Evolutionary conservation across 2,888 invertebrate species (phyloP).

Genomic region (Zootermopsis nevadensis): DNA sequence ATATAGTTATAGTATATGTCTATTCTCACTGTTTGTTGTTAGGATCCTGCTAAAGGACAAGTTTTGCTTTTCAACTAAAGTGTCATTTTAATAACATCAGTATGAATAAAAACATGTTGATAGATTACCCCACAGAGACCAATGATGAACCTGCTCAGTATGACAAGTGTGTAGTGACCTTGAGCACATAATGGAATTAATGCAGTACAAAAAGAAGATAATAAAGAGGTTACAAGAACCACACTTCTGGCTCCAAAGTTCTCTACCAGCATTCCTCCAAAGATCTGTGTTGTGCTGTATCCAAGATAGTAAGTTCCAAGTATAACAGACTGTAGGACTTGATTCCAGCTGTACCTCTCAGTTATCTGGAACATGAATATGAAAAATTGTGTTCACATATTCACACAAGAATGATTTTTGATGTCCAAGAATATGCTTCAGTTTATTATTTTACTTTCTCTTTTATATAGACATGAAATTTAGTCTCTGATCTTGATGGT

Average conservation of each 20-base stretch:
- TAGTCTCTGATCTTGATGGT: too few relatives aligned
- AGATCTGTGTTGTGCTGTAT: conserved; percentile 73
- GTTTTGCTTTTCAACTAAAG: too few relatives aligned
- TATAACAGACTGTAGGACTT: conserved; percentile 8
- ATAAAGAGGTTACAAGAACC: conserved; percentile 67
- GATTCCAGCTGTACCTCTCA: neutral
- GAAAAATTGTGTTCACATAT: too few relatives aligned
- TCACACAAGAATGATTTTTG: too few relatives aligned
- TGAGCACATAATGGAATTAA: conserved; percentile 72
- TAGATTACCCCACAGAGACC: conserved; percentile 73
- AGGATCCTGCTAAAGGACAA: too few relatives aligned
- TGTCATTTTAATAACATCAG: too few relatives aligned
- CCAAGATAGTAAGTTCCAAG: conserved; percentile 62
- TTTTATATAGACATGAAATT: too few relatives aligned
- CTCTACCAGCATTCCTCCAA: conserved; percentile 76
- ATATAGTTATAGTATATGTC: too few relatives aligned
- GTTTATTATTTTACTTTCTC: too few relatives aligned
- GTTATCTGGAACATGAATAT: conserved; percentile 5
- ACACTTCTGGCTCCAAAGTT: conserved; percentile 70
- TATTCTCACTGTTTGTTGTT: too few relatives aligned
- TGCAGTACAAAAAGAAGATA: conserved; percentile 69
- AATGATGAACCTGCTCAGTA: conserved; percentile 69
- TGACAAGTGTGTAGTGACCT: conserved; percentile 68
- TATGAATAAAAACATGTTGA: too few relatives aligned
- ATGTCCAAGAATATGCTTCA: too few relatives aligned